Base-by-base conservation (phyloP, 2,113 vertebrate species). In the Tragulus kanchil region DNA sequence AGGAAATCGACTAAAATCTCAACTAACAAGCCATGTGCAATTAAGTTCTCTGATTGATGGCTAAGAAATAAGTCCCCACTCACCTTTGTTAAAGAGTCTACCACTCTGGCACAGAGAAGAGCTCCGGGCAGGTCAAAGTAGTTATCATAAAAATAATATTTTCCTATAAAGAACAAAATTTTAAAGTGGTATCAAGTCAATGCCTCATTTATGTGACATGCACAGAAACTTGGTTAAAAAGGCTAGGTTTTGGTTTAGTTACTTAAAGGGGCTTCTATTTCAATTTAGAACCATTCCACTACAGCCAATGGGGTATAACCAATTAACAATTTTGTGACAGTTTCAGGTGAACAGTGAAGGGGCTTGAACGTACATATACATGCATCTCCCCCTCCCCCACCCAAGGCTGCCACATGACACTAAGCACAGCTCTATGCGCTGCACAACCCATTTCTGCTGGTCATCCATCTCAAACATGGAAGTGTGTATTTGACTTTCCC, bases 101-200 rank as follows among this genome's bases (percentile, higher is more conserved):
- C 99, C 94, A 99, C 98, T 93, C 99, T 99, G 96, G 99, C 99
- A 98, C 99, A 99, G 8, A 99, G 99, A 77, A 99, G 99, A 62
- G 99, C 99, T 94, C 99, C 99, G 5, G 99, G 99, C 58, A 99
- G 98, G 97, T 99, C 99, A 98, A 99, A 99, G 98, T 99, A 99
- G 98, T 99, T 99, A 98, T 99, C 99, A 97, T 99, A 99, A 97
- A 99, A 99, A 98, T 99, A 99, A 97, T 99, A 99, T 98, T 99
- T 99, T 96, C 99, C 99, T 99, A 98, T 52, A 87, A 62, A 71
- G 23, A 93, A 92, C 6, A 94, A 65, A 90, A 90, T 19, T 90
- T 90, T 90, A 48, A 92, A 85, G 13, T 92, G 9, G 21, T 9
- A 69, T 85, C 45, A 61, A 95, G 64, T 23, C n/a, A 90, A 36